phyloP scores from a whole-genome alignment of 2,888 invertebrate genomes.

The Eristalinus aeneus region DNA sequence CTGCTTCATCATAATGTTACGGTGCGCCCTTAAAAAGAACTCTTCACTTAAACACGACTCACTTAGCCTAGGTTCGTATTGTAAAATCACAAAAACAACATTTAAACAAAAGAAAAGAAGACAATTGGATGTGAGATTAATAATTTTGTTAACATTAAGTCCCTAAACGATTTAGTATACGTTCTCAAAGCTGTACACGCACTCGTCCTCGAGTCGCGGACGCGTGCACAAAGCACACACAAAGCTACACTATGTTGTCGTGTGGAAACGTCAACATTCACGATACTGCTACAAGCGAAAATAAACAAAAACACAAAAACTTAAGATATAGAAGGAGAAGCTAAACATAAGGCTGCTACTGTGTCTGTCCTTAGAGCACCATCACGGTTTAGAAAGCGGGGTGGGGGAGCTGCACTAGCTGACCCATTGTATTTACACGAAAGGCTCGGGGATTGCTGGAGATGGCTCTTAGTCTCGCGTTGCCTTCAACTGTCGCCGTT shows the following conservation, averaged over 20 bases:
- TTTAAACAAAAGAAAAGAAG: slow-evolving; percentile 48
- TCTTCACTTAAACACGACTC: slow-evolving; percentile 25
- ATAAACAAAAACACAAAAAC: neutral
- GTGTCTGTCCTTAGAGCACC: slow-evolving; percentile 52
- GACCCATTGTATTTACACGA: slow-evolving; percentile 43
- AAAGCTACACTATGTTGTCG: slow-evolving; percentile 14
- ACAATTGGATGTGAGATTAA: slow-evolving; percentile 43
- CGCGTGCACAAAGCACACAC: neutral
- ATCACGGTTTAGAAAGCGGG: slow-evolving; percentile 32
- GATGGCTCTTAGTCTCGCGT: slow-evolving; percentile 60
- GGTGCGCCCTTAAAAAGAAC: slow-evolving; percentile 31
- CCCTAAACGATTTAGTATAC: neutral
- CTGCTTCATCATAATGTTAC: slow-evolving; percentile 30
- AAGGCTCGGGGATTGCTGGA: slow-evolving; percentile 48
- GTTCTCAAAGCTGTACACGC: slow-evolving; percentile 55
- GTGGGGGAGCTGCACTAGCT: slow-evolving; percentile 8
- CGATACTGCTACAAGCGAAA: neutral
- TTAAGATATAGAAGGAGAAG: neutral
- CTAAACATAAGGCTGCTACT: slow-evolving; percentile 19
- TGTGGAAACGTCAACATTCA: neutral
- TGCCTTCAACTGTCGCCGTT: slow-evolving; percentile 56
- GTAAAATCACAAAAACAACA: slow-evolving; percentile 69
- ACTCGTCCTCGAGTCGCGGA: slow-evolving; percentile 5
- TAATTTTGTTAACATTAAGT: slow-evolving; percentile 36
- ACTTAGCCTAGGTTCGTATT: slow-evolving; percentile 66